Evolutionary conservation across 1,140 invertebrate genomes (phyloP), one percentile per base, ranked within the genome.

Genomic region (Drosophila subpulchrella): DNA sequence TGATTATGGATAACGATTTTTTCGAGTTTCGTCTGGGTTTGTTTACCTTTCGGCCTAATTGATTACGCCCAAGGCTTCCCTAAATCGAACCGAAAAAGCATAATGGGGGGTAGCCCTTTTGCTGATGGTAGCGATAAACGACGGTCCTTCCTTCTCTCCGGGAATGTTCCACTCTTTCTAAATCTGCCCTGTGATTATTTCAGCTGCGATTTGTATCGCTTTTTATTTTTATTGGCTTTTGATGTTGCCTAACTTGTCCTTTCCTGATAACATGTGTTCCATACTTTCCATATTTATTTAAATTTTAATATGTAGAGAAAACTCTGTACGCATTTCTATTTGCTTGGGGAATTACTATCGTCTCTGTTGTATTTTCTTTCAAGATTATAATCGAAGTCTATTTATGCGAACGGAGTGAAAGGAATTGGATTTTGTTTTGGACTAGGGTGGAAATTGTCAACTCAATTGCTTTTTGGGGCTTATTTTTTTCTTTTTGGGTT

Each of bases 41-140:
- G 81, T 83, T 86, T 79, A 88, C 79, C 83, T 88, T 79, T 63
- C 67, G 61, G 63, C 66, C 66, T 88, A 88, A 88, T 88, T 89
- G 83, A 88, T 89, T 89, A 70, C 84, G 79, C 84, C 72, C 34
- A 24, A 38, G 67, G 51, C 46, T 34, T 57, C 42, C 54, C 66
- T 51, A 73, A 47, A 59, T 46, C 53, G 72, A 70, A 59, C 46
- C 48, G 48, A 51, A 46, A 17, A 56, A 41, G 36, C 38, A 53
- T 30, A 63, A 34, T 50, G 56, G 34, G 57, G 53, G 62, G 56
- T 30, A 50, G 51, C 60, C 65, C 65, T 39, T 66, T 44, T 4
- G 15, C 30, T 48, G 72, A 67, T 75, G 60, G 47, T 30, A 20
- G 36, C 47, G 39, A 65, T 71, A 57, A 27, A 17, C 53, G 7